Percentiles rank a stretch among this genome's conserved stretches.
These are phyloP conservation scores for Lasioglossum marginatum DNA, from an alignment of 2,888 invertebrate genomes.

Conservation along the genomic window DNA sequence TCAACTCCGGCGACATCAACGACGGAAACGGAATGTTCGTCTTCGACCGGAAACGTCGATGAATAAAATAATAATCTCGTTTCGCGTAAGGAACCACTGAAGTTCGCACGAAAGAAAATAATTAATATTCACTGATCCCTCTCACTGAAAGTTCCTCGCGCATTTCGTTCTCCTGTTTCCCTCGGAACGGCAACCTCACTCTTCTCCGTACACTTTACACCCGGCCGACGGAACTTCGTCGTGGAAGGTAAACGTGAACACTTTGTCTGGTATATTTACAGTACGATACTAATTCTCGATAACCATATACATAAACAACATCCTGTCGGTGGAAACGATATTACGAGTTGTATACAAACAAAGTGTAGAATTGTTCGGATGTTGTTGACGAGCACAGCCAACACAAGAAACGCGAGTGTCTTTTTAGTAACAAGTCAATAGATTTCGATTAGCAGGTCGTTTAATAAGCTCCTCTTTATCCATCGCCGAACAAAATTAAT, in stretches of 20 bases:
- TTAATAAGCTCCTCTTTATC: background rate
- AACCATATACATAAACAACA: background rate
- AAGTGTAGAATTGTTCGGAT: background rate
- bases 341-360: no score
- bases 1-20: background rate
- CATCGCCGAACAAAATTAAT: background rate
- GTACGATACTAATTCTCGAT: background rate
- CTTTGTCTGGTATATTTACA: background rate
- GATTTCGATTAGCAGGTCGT: background rate
- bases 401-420: background rate
- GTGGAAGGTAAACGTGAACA: background rate
- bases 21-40: background rate
- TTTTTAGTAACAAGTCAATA: background rate
- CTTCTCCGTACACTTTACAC: conserved; percentile 25
- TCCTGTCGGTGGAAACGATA: background rate
- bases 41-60: background rate
- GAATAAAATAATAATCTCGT: background rate
- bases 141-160: background rate
- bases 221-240: conserved; percentile 35
- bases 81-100: background rate
- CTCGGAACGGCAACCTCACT: conserved; percentile 12
- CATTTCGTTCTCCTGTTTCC: background rate
- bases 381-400: background rate
- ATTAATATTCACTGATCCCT: background rate
- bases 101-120: background rate